Evolutionary conservation across 2,113 vertebrate species (phyloP), one percentile per base, ranked within the genome.

Genomic region (Anolis carolinensis): DNA sequence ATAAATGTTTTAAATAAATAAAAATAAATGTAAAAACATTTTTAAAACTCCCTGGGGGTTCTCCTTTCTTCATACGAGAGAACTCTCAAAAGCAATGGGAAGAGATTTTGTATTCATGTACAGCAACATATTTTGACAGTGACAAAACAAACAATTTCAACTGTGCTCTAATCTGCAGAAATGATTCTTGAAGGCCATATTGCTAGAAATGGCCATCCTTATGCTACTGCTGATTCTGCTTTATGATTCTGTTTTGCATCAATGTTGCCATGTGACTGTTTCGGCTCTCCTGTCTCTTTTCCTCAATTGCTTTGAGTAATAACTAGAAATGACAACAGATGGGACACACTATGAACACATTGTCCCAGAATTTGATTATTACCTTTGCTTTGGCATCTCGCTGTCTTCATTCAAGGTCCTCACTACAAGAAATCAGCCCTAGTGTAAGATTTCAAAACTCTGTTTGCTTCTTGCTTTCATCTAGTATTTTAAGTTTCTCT

Each of bases 391-490:
- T 72, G 71, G 71, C 18, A 72, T 34, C 34, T 72, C 18, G 20
- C 16, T 72, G 34, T 36, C 34, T 21, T 23, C 20, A 23, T 72
- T 72, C 32, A 72, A 72, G 36, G n/a, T 72, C 34, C 71, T 34
- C 18, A 72, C 14, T 72, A 34, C 10, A 34, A 20, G 16, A 72
- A 72, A 72, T 72, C 32, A 39, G 34, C 71, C 16, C n/a, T 72
- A 36, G n/a, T 16, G 18, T 70, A 70, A 32, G n/a, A 70, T 70
- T 70, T 30, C n/a, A 70, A n/a, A 70, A 13, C 68, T 18, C 72
- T 5, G 91, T 94, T 93, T 93, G 90, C 90, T 86, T 86, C 16
- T 90, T 89, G 81, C 89, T 86, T 93, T 68, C 83, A 80, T 79
- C 80, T 91, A 79, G n/a, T 81, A 7, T 84, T 91, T 74, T 75